Evolutionary conservation across 2,888 invertebrate genomes (phyloP), one percentile per base, ranked within the genome.

Genomic region (Monochamus alternatus): DNA sequence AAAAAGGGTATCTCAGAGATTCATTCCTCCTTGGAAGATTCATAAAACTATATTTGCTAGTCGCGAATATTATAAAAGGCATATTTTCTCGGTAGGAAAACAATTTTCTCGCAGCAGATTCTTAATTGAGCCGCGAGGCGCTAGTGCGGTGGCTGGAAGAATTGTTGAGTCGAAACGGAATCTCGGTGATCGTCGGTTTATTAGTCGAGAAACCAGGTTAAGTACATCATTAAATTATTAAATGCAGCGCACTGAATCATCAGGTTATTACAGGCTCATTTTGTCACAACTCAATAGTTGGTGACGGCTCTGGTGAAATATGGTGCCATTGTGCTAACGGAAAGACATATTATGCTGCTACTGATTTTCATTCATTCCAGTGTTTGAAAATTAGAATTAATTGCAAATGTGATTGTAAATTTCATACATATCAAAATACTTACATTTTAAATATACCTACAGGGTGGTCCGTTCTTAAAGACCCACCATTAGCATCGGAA

Each of bases 151-250:
- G 44, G 22, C 68, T 58, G 44, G 68, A 32, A 68, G 59, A 59
- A 68, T 38, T 59, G 59, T 14, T 58, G 58, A 22, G 14, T n/a
- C 5, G 43, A 68, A 58, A 58, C 30, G 9, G 1, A 14, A 22
- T 22, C 43, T 59, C 10, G 3, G 8, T 22, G 58, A 30, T 12
- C 52, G 58, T 9, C 22, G 30, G 68, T 68, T 68, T 68, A 68
- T 68, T 68, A 69, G 60, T 60, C 60, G 69, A 69, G 60, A 47
- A 47, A 47, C 69, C 47, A 22, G 60, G 60, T 69, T 69, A 60
- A 47, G 14, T 47, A 69, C 60, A 5, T 51, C 69, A 60, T 69
- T 69, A 69, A 69, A 60, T 30, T 69, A 69, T 69, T 69, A 69
- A 69, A 69, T 69, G 69, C 47, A 55, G 60, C 69, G 60, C 44